Evolutionary conservation across 2,113 vertebrate species (phyloP).

Genomic region (Podocnemis expansa): DNA sequence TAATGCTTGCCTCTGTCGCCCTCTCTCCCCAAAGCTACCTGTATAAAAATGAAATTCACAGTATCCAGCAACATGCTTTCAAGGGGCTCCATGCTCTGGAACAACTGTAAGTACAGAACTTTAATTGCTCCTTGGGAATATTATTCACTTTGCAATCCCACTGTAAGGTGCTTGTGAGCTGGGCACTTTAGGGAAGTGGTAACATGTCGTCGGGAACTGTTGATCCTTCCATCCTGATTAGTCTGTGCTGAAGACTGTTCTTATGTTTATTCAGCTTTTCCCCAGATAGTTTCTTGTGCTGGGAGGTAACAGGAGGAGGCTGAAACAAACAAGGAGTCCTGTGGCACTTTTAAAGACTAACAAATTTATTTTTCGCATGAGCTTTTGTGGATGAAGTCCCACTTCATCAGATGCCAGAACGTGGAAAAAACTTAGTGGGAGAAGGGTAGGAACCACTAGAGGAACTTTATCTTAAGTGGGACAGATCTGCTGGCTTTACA

Average conservation of each 20-base stretch:
- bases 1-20: background rate
- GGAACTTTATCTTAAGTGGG: background rate
- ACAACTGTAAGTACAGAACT: constrained; percentile 89
- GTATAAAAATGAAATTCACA: constrained; percentile 95
- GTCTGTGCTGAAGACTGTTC: background rate
- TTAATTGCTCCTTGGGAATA: background rate
- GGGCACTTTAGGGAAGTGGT: background rate
- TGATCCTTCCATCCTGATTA: background rate
- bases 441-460: background rate
- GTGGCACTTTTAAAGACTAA: no score
- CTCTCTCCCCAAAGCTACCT: constrained; percentile 89
- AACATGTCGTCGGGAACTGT: background rate
- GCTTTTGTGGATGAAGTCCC: no score
- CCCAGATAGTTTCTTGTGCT: background rate
- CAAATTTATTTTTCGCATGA: no score
- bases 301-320: background rate
- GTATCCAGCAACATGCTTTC: constrained; percentile 91
- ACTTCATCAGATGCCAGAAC: background rate
- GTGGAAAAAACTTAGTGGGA: no score
- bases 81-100: constrained; percentile 90
- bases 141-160: background rate
- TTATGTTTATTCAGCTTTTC: background rate
- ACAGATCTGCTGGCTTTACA: background rate
- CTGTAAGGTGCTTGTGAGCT: background rate
- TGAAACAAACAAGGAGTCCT: no score